Conservation (phyloP, 2,797 vertebrate genomes). For the Ispidina picta region DNA sequence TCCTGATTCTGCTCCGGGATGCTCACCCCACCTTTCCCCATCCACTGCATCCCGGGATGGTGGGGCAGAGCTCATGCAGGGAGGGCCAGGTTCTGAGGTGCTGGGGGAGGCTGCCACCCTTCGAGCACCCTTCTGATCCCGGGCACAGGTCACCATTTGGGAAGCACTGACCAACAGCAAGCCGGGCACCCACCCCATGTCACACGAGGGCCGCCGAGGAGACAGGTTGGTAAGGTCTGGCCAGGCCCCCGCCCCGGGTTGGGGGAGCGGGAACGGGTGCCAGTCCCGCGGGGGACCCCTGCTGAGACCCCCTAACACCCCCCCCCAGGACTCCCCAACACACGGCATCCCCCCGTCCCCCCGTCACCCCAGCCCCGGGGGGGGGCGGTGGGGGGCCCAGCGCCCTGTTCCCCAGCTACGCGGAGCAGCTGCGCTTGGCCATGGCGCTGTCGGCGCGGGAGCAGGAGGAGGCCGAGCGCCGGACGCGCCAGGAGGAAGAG, state of each 20-base stretch:
- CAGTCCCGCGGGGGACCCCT: fast-evolving
- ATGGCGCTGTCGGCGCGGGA: constrained; percentile 93
- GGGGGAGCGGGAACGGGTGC: not conserved
- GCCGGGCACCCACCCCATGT: constrained; percentile 88
- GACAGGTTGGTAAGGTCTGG: constrained; percentile 85
- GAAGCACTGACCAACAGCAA: constrained; percentile 98
- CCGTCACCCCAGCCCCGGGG: constrained; percentile 56
- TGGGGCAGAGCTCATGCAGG: fast-evolving
- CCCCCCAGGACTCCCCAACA: constrained; percentile 87
- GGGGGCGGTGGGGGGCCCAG: constrained; percentile 76
- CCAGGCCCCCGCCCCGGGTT: not conserved
- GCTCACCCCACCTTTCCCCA: not conserved
- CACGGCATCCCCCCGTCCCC: constrained; percentile 72
- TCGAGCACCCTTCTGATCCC: not conserved
- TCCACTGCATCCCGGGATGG: fast-evolving
- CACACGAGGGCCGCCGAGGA: constrained; percentile 85
- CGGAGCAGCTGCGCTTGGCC: constrained; percentile 91
- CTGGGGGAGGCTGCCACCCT: not conserved
- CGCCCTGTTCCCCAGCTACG: constrained; percentile 83
- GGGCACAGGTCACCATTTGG: constrained; percentile 94
- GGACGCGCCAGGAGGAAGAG: constrained; percentile 89
- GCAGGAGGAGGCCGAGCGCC: constrained; percentile 87
- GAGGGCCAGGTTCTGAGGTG: not conserved
- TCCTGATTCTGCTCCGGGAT: fast-evolving
- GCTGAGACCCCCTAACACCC: not conserved